Evolutionary conservation across 2,797 vertebrate genomes (phyloP).

Genomic region (Cephalopachus bancanus): DNA sequence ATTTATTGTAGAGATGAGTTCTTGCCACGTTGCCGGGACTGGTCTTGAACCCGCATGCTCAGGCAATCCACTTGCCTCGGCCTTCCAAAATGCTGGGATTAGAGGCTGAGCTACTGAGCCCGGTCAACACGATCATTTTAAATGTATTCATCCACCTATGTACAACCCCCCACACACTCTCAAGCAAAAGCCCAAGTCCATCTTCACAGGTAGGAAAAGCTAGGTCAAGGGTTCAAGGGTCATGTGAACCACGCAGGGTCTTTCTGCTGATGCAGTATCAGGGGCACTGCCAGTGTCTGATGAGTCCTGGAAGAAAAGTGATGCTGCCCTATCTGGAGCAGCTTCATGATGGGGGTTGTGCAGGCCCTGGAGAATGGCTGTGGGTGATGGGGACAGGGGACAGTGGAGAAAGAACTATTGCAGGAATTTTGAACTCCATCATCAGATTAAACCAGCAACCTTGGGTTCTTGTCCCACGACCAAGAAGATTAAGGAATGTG

Average conservation of each 20-base stretch:
- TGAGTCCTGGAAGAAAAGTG: not conserved
- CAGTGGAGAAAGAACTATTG: not conserved
- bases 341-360: accelerated
- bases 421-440: too few relatives aligned
- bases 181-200: not conserved
- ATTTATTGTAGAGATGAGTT: too few relatives aligned
- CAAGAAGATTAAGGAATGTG: too few relatives aligned
- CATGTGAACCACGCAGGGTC: accelerated
- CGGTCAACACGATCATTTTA: not conserved
- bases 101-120: too few relatives aligned
- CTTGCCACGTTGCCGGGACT: too few relatives aligned
- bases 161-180: not conserved
- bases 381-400: not conserved
- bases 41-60: too few relatives aligned
- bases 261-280: not conserved
- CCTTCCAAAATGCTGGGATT: too few relatives aligned
- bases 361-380: not conserved
- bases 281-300: not conserved
- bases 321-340: not conserved
- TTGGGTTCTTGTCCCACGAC: too few relatives aligned
- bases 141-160: accelerated
- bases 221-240: not conserved
- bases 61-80: too few relatives aligned
- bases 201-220: not conserved
- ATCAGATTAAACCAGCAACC: too few relatives aligned